Evolutionary conservation across 2,797 vertebrate genomes (phyloP), one percentile per base, ranked within the genome.

Genomic region (Antrozous pallidus): DNA sequence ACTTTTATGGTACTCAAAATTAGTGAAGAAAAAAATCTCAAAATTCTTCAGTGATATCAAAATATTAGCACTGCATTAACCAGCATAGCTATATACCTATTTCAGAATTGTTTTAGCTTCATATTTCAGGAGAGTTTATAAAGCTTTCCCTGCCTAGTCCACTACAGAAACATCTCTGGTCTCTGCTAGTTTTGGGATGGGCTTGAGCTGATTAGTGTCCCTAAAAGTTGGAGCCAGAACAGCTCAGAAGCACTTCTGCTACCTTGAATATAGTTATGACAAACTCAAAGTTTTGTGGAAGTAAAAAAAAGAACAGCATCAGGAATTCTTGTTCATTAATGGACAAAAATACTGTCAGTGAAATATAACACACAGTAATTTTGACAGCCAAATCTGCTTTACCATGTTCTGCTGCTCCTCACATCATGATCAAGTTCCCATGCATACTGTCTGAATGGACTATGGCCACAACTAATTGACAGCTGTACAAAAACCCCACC

Each of bases 1-100:
- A 94, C 78, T 95, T 91, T 86, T 24, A 92, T 94, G 54, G 26
- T 74, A 93, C 42, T 95, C 47, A 92, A 88, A 93, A 87, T 92
- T 80, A 88, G 74, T 86, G 74, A 81, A 81, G 75, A 58, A 93
- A 82, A 81, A 84, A 58, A 77, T 67, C 78, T 83, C 47, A 88
- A 78, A 94, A 88, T 88, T 78, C 67, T 38, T 33, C 26, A 28
- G 40, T 65, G 79, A 83, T 51, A 83, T 89, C 40, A 86, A 86
- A 94, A 94, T 89, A 89, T 95, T 89, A 93, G 49, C 51, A 91
- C 5, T 14, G 11, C 51, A 70, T 58, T 54, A 87, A 58, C 45
- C 51, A 22, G 40, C 49, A 88, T 45, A 88, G 22, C 33, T 93
- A 36, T 73, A 82, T 96, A 28, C 42, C 40, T 90, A 67, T 71